Percentiles rank a stretch among this genome's conserved stretches.
Conservation (phyloP, 2,113 vertebrate species). For the Calidris pygmaea region DNA sequence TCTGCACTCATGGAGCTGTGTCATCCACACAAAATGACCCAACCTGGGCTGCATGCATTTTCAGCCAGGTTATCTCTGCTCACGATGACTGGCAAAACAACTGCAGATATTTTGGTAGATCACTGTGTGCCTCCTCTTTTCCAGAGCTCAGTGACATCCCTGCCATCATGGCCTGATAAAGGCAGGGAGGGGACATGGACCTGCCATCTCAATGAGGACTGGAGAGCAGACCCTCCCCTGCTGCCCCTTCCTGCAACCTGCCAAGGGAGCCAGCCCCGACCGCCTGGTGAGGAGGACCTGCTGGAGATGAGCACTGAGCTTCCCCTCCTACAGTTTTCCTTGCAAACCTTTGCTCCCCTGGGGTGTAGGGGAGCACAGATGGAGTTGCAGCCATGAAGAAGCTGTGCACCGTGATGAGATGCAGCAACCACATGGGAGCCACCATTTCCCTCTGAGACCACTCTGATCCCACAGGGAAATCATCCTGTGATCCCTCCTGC, state of each 20-base stretch:
- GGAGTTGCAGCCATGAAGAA: not conserved
- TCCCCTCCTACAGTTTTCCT: not conserved
- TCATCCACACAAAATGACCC: not conserved
- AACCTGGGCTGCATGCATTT: not conserved
- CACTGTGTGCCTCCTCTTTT: not conserved
- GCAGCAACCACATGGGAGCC: not conserved
- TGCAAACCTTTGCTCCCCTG: not conserved
- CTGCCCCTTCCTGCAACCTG: not conserved
- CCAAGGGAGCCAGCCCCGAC: not conserved
- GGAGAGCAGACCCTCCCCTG: not conserved
- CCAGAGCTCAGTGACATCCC: conserved; percentile 45
- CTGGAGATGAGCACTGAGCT: not conserved
- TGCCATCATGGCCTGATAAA: not conserved
- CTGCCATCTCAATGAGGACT: rapidly evolving
- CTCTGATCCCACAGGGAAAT: not conserved
- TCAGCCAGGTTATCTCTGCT: not conserved
- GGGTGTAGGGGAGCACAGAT: not conserved
- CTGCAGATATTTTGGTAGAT: not conserved
- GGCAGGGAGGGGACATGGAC: not conserved
- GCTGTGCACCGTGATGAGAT: not conserved
- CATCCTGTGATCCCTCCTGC: not conserved
- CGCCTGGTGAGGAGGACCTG: not conserved
- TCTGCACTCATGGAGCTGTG: not conserved
- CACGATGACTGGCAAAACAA: rapidly evolving
- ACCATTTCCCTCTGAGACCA: not conserved